Evolutionary conservation across 2,888 invertebrate species (phyloP), one percentile per base, ranked within the genome.

Genomic region (Stenichneumon culpator): DNA sequence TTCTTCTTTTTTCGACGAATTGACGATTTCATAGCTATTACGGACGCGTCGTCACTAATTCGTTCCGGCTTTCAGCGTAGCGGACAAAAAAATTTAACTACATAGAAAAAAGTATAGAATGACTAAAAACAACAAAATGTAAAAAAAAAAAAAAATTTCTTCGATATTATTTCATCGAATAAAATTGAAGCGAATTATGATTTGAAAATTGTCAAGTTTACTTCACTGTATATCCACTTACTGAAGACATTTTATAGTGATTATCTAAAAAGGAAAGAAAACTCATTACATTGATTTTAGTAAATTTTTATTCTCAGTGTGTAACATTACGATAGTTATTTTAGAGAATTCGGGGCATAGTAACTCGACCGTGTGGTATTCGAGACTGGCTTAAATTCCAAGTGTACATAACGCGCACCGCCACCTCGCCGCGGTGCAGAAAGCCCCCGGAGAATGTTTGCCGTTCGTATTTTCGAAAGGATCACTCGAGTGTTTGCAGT

Each of bases 401-500:
- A 78, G 65, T 85, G 70, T 85, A 82, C 75, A 85, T 74, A 82
- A 47, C 32, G 67, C 54, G 50, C 75, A 82, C 67, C 39, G 19
- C 74, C 75, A 82, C 67, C 39, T 28, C 69, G 65, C 32, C 22
- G 65, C 63, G 67, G 60, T 72, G 36, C 52, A 52, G 28, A 47
- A 57, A 22, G 69, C n/a, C 50, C 11, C 22, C 22, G 60, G 60
- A 63, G 52, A 69, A 75, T 84, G 82, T 87, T 87, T 87, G 82
- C 84, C 73, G 60, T 86, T 82, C 78, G 84, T 78, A 87, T 82
- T 84, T 77, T 86, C 78, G 69, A 82, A 86, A 86, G 87, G 78
- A 87, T 87, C 83, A 54, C 67, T 87, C 78, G 82, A 82, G 86
- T 84, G 87, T 87, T 87, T 86, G 86, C 82, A 70, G 57, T 84